Evolutionary conservation across 2,888 invertebrate genomes (phyloP), one percentile per base, ranked within the genome.

Genomic region (Ditula angustiorana): DNA sequence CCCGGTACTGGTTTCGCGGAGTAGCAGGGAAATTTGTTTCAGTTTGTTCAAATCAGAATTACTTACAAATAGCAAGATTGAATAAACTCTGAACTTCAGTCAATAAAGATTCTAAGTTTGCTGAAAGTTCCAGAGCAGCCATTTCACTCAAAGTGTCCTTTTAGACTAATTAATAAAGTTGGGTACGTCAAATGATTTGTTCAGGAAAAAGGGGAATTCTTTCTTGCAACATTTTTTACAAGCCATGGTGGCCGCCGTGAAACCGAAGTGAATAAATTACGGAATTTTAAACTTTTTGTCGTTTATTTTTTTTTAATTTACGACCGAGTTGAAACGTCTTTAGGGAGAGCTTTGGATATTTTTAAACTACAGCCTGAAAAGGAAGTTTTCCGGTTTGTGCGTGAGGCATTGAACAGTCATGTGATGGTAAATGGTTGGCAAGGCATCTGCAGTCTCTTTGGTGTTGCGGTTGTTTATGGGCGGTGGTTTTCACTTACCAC

Each of bases 111-210:
- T 49, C 30, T 30, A 10, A 16, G 19, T 50, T 50, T 10, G 11
- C 5, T n/a, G 10, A 50, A 50, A 55, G 35, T 52, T 30, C n/a
- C 47, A n/a, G 11, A 21, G 46, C 26, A n/a, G 46, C 35, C 44
- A 33, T 52, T 21, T 13, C 46, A 61, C 5, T 61, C 44, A 28
- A 8, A 35, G 19, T 47, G 35, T 61, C 61, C 28, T 19, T 50
- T 2, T n/a, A 23, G 24, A 26, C 33, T 61, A 55, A 61, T 61
- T 61, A 44, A 61, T 21, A 53, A 61, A 61, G 53, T 61, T 53
- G 19, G 28, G 33, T n/a, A 2, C 44, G 8, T 11, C 30, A 26
- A 35, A 58, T 47, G 33, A 47, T 35, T 37, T 61, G 4, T 23
- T 19, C 24, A 7, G 11, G 2, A 10, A 13, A 33, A 44, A 53